A percentile compares a stretch with the other conserved stretches of the same genome.
Conservation (phyloP, 2,888 invertebrate species). For the Melipona beecheii region DNA sequence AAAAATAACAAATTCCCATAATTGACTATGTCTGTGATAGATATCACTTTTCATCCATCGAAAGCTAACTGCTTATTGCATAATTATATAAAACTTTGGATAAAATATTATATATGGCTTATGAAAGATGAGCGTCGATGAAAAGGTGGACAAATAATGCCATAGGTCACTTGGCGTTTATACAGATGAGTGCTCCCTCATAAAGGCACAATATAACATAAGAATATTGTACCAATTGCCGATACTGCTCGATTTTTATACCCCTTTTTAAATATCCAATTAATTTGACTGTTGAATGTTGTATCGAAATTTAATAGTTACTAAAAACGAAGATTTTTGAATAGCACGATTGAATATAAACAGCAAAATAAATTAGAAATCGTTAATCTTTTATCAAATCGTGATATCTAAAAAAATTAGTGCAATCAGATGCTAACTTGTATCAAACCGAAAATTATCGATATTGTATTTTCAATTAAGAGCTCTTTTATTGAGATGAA, state of each 20-base stretch:
- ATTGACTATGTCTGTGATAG: slow-evolving; percentile 5
- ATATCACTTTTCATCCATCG: background rate
- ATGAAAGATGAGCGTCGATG: slow-evolving; percentile 44
- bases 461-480: background rate
- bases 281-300: background rate
- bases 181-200: slow-evolving; percentile 50
- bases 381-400: background rate
- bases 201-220: slow-evolving; percentile 18
- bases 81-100: slow-evolving; percentile 54
- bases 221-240: slow-evolving; percentile 17
- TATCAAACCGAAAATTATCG: background rate
- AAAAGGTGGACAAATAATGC: slow-evolving; percentile 65
- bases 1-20: background rate
- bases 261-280: background rate
- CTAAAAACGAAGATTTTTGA: background rate
- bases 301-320: background rate
- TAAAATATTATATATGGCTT: slow-evolving; percentile 46
- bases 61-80: slow-evolving; percentile 36
- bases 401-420: background rate
- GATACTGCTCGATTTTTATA: background rate
- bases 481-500: background rate
- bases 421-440: background rate
- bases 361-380: background rate
- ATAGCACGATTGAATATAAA: background rate
- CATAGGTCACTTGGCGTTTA: slow-evolving; percentile 70